These are phyloP conservation scores for Passer montanus DNA, from an alignment of 2,113 vertebrate species.

Conservation along the genomic window DNA sequence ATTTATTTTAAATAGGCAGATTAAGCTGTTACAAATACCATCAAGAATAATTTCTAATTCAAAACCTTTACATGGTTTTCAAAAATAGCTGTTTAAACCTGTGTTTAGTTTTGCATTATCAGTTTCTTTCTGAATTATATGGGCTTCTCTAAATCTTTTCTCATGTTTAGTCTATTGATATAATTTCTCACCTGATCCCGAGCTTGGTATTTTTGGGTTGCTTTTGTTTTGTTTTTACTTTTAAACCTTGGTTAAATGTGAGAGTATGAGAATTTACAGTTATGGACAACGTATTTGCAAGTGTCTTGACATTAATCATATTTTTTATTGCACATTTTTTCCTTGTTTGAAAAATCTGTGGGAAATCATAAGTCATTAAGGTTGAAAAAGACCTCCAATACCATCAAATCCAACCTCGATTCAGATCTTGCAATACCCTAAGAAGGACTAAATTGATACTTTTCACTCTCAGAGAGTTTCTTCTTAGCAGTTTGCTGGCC, in stretches of 20 bases:
- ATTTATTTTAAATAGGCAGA: conserved; percentile 57
- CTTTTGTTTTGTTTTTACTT: neutral
- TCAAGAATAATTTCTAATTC: conserved; percentile 37
- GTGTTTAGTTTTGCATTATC: neutral
- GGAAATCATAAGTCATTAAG: neutral
- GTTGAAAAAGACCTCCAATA: neutral
- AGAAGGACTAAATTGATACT: neutral
- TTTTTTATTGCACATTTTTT: neutral
- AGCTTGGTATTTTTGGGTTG: neutral
- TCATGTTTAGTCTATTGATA: neutral
- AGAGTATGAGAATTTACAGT: neutral
- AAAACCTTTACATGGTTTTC: neutral
- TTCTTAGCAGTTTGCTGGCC: neutral
- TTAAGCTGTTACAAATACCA: conserved; percentile 14
- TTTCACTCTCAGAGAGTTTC: neutral
- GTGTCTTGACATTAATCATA: neutral
- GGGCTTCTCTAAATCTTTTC: neutral
- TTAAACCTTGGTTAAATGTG: neutral
- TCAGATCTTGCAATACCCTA: neutral
- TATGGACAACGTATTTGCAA: neutral
- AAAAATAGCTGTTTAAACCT: neutral
- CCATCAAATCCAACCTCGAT: neutral
- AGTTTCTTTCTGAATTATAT: neutral
- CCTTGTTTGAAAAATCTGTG: neutral
- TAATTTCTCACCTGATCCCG: neutral